Evolutionary conservation across 2,797 vertebrate species (phyloP), one percentile per base, ranked within the genome.

Genomic region (Pygocentrus nattereri): DNA sequence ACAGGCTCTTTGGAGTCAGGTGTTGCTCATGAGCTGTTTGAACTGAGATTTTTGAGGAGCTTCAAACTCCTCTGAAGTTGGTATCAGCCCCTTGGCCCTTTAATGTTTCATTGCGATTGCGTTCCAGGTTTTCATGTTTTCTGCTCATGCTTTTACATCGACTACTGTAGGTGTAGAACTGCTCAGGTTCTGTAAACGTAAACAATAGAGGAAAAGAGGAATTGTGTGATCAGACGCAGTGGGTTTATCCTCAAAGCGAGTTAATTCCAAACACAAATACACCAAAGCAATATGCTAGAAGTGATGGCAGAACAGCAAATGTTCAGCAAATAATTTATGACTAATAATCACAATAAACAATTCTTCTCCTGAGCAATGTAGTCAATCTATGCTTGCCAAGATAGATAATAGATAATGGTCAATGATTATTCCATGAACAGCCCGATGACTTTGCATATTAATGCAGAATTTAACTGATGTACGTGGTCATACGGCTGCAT

Each of bases 11-110:
- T 91, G 91, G 88, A 89, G 93, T 94, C 90, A 94, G 92, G 88
- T 93, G 88, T 92, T 91, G 86, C 85, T 85, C 91, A 91, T 91
- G 88, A 93, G 91, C 92, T 92, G 92, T 95, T 95, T 94, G 91
- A 93, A 92, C 89, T 44, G 91, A 88, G 88, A 92, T 88, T 89
- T 93, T 94, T 92, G 90, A 92, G 91, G 83, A 91, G 94, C 94
- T 89, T 93, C 90, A 91, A 91, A 91, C 85, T 88, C 82, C 85
- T 84, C 87, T 87, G 91, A 88, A 87, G 90, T 81, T 86, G 76
- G 84, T 83, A 81, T 88, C 84, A 87, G 87, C 89, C 90, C 88
- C 88, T 82, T 87, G 87, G 82, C 81, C 85, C 87, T 88, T 82
- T 88, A 64, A 89, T 84, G 88, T 90, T 85, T 90, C 79, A 73